Conservation (phyloP, 2,113 vertebrate genomes). For the Nothoprocta pentlandii region DNA sequence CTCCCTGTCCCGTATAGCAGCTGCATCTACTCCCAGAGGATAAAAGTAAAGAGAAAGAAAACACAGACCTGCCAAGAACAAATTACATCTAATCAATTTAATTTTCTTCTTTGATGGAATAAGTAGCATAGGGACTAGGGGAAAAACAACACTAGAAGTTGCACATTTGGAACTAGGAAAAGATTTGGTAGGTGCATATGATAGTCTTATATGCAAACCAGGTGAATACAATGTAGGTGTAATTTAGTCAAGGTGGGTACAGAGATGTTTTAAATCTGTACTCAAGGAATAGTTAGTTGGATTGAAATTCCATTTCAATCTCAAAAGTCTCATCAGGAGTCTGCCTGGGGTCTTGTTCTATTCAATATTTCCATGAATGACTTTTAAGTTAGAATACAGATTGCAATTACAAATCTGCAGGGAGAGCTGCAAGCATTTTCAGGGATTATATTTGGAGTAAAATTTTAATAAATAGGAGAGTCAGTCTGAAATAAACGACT, state of each 20-base stretch:
- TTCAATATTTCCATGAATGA: conserved; percentile 3
- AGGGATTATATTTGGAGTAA: conserved; percentile 53
- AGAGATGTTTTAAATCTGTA: conserved; percentile 11
- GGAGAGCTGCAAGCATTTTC: conserved; percentile 23
- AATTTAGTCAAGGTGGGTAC: conserved; percentile 14
- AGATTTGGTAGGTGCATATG: conserved; percentile 22
- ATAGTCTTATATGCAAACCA: conserved; percentile 44
- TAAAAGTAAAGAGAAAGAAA: conserved; percentile 53
- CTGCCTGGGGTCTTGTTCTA: conserved; percentile 37
- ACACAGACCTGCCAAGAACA: conserved; percentile 56
- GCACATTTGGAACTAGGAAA: conserved; percentile 26
- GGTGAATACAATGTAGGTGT: not conserved
- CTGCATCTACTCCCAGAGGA: conserved; percentile 14
- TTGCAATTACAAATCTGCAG: conserved; percentile 62
- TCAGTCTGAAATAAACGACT: not conserved
- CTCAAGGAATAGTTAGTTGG: not conserved
- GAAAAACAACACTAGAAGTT: not conserved
- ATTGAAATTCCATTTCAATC: conserved; percentile 3
- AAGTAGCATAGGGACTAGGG: not conserved
- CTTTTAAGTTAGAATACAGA: conserved; percentile 57
- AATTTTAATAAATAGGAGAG: conserved; percentile 50
- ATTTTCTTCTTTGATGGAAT: not conserved
- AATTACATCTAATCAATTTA: conserved; percentile 56
- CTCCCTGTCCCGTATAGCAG: not conserved
- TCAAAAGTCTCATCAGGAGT: conserved; percentile 8